These are phyloP conservation scores for Patagioenas fasciata DNA, from an alignment of 2,113 vertebrate species.

Conservation along the genomic window DNA sequence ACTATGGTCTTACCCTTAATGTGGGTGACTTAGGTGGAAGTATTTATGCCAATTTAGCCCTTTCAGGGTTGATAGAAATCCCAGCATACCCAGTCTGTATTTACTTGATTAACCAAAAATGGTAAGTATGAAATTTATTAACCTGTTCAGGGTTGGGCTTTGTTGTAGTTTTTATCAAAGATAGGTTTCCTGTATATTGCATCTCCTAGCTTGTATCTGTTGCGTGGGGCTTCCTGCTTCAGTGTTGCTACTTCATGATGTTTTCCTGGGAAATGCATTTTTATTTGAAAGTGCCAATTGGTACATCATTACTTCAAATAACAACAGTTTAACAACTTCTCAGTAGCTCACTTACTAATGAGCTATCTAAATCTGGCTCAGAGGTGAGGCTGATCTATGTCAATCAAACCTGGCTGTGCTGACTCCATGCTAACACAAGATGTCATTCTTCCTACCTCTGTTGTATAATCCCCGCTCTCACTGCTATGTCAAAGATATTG, in stretches of 20 bases:
- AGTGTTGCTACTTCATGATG: not conserved
- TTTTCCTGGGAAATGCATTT: not conserved
- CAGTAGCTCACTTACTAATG: not conserved
- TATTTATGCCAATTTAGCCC: constrained; percentile 80
- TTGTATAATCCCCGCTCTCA: fast-evolving
- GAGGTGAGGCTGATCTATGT: not conserved
- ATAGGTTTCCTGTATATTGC: not conserved
- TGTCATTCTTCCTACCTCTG: not conserved
- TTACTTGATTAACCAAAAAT: constrained; percentile 81
- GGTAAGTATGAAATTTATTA: constrained; percentile 66
- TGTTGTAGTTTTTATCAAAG: not conserved
- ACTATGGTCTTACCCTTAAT: constrained; percentile 83
- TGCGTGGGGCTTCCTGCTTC: not conserved
- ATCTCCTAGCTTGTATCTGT: not conserved
- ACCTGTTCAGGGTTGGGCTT: not conserved
- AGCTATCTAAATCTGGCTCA: not conserved
- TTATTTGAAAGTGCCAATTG: not conserved
- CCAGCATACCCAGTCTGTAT: constrained; percentile 82
- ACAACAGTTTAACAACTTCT: not conserved
- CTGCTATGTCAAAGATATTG: not conserved
- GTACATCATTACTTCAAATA: not conserved
- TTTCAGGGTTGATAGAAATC: constrained; percentile 82
- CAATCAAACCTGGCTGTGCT: not conserved
- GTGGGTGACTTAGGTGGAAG: constrained; percentile 79
- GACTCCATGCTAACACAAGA: not conserved